These are phyloP conservation scores for Lochmaea crataegi DNA, from an alignment of 2,888 invertebrate genomes.

Conservation along the genomic window DNA sequence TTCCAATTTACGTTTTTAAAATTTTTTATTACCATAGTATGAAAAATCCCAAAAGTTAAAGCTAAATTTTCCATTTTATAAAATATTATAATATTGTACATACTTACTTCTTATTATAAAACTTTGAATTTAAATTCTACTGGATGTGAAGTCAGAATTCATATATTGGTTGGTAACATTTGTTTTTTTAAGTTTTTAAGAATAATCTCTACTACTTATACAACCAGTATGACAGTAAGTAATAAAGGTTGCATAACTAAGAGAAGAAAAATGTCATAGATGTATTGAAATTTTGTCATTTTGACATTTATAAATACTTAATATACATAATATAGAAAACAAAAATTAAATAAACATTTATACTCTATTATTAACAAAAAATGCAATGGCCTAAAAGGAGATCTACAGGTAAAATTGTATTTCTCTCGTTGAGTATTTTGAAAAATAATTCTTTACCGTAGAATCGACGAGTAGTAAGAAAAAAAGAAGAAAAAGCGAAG, in stretches of 20 bases:
- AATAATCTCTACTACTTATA: background rate
- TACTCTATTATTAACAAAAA: too few species aligned
- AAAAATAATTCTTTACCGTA: background rate
- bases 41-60: background rate
- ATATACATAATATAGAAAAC: too few species aligned
- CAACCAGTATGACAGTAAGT: background rate
- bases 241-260: background rate
- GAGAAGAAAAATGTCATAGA: background rate
- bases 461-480: conserved; percentile 9
- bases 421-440: background rate
- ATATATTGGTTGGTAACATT: background rate
- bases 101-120: background rate
- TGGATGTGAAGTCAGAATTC: background rate
- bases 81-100: too few species aligned
- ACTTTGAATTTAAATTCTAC: background rate
- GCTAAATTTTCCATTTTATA: background rate
- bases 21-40: background rate
- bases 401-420: conserved; percentile 3
- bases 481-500: conserved; percentile 17
- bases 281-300: background rate
- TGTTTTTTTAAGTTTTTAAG: background rate
- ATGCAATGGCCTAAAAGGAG: too few species aligned
- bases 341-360: too few species aligned
- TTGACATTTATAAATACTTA: background rate
- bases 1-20: background rate